phyloP scores from a whole-genome alignment of 1,140 invertebrate genomes.

The Glossosoma conforme region DNA sequence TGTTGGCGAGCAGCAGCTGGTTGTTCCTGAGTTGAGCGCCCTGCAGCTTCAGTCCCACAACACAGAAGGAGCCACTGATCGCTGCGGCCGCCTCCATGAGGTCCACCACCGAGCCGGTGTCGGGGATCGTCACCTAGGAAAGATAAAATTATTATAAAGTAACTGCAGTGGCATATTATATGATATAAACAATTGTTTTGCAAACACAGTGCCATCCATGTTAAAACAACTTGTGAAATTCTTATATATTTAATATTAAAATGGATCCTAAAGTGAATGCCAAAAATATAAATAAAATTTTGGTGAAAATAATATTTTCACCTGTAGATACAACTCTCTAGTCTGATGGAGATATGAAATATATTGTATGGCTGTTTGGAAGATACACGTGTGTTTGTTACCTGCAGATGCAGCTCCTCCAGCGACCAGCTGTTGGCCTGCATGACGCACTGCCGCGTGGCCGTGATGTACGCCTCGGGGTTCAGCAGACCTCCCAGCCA shows the following conservation, averaged over 20 bases:
- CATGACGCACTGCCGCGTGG: conserved; percentile 94
- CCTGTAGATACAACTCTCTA: too few species aligned
- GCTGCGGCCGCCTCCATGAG: conserved; percentile 36
- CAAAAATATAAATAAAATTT: too few species aligned
- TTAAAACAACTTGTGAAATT: too few species aligned
- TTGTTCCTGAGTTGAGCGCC: conserved; percentile 91
- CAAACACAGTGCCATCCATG: too few species aligned
- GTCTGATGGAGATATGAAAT: too few species aligned
- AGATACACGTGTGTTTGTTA: not conserved
- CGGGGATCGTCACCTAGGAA: conserved; percentile 58
- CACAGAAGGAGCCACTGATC: conserved; percentile 74
- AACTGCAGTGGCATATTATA: too few species aligned
- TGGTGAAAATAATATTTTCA: too few species aligned
- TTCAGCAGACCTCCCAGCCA: conserved; percentile 97
- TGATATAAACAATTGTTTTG: too few species aligned
- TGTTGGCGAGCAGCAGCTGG: conserved; percentile 84
- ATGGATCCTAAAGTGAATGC: too few species aligned
- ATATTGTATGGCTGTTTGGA: too few species aligned
- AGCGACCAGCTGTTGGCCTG: conserved; percentile 90
- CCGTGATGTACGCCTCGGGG: conserved; percentile 98
- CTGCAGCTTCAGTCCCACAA: conserved; percentile 86
- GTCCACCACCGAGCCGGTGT: conserved; percentile 49
- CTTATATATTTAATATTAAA: too few species aligned
- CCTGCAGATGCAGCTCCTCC: conserved; percentile 91
- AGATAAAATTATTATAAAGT: too few species aligned